phyloP scores from a whole-genome alignment of 2,113 vertebrate species.

The rabbit (Oryctolagus cuniculus) region DNA sequence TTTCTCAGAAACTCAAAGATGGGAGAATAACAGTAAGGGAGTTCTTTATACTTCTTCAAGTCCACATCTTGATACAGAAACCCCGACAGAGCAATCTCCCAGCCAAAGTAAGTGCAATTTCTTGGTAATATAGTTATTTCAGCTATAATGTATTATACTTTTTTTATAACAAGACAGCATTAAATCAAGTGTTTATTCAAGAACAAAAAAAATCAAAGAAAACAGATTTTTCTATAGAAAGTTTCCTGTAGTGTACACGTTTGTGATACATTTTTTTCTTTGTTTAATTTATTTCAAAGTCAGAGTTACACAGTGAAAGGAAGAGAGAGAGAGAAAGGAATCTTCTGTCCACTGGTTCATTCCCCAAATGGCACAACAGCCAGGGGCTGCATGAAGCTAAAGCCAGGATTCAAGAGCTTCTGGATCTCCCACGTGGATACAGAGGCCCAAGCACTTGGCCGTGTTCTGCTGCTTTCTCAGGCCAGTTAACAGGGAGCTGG shows the following conservation, averaged over 20 bases:
- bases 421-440: too few species aligned
- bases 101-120: conserved; percentile 88
- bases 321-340: too few species aligned
- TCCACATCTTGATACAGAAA: conserved; percentile 94
- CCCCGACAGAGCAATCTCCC: conserved; percentile 93
- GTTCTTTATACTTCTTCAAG: conserved; percentile 94
- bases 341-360: too few species aligned
- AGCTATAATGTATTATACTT: conserved; percentile 39
- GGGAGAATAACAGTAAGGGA: conserved; percentile 93
- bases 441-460: too few species aligned
- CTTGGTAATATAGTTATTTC: conserved; percentile 59
- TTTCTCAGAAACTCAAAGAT: conserved; percentile 92
- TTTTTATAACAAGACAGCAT: neutral
- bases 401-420: too few species aligned
- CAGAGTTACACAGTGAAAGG: too few species aligned
- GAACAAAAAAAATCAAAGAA: conserved; percentile 5
- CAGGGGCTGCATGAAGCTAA: too few species aligned
- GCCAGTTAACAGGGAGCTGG: too few species aligned
- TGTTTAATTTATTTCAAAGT: neutral
- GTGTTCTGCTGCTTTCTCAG: too few species aligned
- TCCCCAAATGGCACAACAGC: too few species aligned
- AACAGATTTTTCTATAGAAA: neutral
- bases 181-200: neutral
- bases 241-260: conserved; percentile 11
- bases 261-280: neutral